Evolutionary conservation across 2,113 vertebrate genomes (phyloP).

Genomic region (Promerops cafer): DNA sequence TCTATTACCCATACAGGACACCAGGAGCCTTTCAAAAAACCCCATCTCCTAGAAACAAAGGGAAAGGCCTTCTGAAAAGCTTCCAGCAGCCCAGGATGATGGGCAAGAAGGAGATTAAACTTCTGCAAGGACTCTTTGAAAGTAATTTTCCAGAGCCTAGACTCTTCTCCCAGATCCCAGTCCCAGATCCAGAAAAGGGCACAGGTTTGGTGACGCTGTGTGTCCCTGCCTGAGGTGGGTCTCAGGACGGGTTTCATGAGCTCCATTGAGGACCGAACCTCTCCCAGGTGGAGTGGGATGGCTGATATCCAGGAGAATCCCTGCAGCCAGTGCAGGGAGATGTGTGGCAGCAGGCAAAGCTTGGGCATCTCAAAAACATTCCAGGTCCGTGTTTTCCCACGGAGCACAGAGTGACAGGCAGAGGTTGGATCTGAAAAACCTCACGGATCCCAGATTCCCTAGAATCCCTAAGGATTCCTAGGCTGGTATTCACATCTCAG

Average conservation of each 20-base stretch:
- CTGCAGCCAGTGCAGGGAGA: neutral
- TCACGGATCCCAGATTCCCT: neutral
- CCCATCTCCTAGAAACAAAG: neutral
- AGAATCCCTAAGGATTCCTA: neutral
- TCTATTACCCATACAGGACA: neutral
- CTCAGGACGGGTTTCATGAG: neutral
- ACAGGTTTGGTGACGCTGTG: neutral
- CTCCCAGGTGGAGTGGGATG: neutral
- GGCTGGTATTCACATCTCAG: neutral
- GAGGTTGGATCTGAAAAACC: neutral
- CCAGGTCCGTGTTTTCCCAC: neutral
- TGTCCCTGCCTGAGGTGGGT: neutral
- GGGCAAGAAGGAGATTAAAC: neutral
- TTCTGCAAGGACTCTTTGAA: neutral
- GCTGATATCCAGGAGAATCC: neutral
- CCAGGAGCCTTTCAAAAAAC: neutral
- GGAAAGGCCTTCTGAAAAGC: neutral
- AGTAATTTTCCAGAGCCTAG: neutral
- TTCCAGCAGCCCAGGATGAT: neutral
- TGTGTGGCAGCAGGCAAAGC: neutral
- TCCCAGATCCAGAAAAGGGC: neutral
- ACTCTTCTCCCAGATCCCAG: neutral
- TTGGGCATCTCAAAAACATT: neutral
- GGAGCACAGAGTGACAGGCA: too few relatives aligned
- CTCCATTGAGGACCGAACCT: accelerated